Conservation (phyloP, 2,888 invertebrate genomes). For the Lomographa bimaculata region DNA sequence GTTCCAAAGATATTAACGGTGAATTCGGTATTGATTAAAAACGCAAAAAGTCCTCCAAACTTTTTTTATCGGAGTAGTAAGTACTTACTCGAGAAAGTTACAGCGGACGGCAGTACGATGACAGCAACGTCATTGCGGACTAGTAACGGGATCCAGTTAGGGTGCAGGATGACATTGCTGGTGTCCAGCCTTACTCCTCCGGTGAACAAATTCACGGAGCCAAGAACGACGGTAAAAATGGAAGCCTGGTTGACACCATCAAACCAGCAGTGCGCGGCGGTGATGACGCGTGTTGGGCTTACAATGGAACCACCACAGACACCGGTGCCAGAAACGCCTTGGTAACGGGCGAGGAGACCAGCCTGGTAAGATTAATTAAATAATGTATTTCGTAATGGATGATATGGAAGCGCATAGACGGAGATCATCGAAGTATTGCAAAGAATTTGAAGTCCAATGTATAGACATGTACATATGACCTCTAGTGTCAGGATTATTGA, state of each 20-base stretch:
- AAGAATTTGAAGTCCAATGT: no score
- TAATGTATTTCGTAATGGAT: no score
- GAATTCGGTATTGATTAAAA: no score
- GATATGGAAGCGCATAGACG: no score
- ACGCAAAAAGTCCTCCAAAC: no score
- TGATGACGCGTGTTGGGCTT: conserved; percentile 33
- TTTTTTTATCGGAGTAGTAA: no score
- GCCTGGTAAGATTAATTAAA: conserved; percentile 33
- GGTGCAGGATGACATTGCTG: conserved; percentile 45
- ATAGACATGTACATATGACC: no score
- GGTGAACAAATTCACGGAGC: conserved; percentile 47
- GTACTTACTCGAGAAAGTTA: conserved; percentile 38
- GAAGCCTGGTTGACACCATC: conserved; percentile 53
- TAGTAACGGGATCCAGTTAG: conserved; percentile 42
- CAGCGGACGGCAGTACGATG: conserved; percentile 32
- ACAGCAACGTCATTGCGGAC: conserved; percentile 55
- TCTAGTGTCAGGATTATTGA: no score
- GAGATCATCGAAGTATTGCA: no score
- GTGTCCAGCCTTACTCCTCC: conserved; percentile 51
- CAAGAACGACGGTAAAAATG: conserved; percentile 51
- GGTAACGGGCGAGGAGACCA: conserved; percentile 36
- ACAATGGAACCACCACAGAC: conserved; percentile 57
- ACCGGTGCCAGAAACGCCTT: conserved; percentile 35
- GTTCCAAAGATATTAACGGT: no score
- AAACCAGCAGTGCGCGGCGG: conserved; percentile 57